Evolutionary conservation across 2,113 vertebrate species (phyloP), one percentile per base, ranked within the genome.

Genomic region (Oryzias javanicus): DNA sequence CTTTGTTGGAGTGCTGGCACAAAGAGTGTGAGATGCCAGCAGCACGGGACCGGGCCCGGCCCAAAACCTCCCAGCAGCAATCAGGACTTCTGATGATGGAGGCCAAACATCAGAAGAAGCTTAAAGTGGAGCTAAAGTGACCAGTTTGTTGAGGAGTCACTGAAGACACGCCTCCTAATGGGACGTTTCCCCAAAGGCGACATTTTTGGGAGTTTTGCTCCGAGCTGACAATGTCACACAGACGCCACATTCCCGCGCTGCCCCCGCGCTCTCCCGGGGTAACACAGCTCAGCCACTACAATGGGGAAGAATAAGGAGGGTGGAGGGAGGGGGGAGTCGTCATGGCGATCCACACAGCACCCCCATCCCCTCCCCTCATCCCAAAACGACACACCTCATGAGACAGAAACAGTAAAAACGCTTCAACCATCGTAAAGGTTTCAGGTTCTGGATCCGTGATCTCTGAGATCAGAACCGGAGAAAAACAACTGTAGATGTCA

Each of bases 291-390:
- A 74, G 58, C 86, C 48, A 78, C 86, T 65, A 73, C 88, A 85
- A 91, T 87, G 82, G 88, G 56, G 78, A 89, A 91, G 90, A 92
- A 91, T 90, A 81, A 67, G 75, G 71, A 71, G 61, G 78, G 80
- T 76, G 78, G 78, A 78, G 74, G 72, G 56, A 64, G 64, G 71
- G 67, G 74, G 71, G 69, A 76, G 58, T 29, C 3, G 74, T 76
- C 62, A 57, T 67, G 49, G 80, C 20, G 62, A 85, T 82, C 85
- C 76, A 83, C 82, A 44, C 42, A 47, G 40, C 56, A 55, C 60
- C 62, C 29, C 70, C 63, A 4, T 41, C 48, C 45, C 48, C 41
- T 58, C 27, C 27, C 17, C 18, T 29, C 46, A 63, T 40, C 24
- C 44, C 60, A 27, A 44, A 42, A 52, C 75, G 6, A 62, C 55